Evolutionary conservation across 2,113 vertebrate species (phyloP).

Genomic region (Sisor rabdophorus): DNA sequence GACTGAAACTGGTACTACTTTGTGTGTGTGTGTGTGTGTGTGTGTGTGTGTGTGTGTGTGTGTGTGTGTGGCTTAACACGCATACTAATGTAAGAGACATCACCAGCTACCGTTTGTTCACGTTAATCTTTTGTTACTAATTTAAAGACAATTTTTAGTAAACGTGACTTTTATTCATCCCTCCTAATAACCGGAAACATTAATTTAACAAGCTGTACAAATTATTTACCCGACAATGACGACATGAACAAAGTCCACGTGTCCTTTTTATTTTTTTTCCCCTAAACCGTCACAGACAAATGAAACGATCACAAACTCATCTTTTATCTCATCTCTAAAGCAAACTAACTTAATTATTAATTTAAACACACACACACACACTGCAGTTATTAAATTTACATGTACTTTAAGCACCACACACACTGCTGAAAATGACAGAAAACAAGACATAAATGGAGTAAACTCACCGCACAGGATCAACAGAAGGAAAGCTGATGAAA

Average conservation of each 20-base stretch:
- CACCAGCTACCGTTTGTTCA: too few relatives aligned
- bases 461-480: slow-evolving; percentile 64
- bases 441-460: neutral
- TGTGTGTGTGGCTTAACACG: too few relatives aligned
- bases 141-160: too few relatives aligned
- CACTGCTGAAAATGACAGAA: too few relatives aligned
- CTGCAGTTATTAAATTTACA: neutral
- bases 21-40: too few relatives aligned
- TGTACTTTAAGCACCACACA: neutral
- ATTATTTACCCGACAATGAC: neutral
- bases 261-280: neutral
- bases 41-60: too few relatives aligned
- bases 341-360: neutral
- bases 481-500: slow-evolving; percentile 52
- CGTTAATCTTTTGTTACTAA: too few relatives aligned
- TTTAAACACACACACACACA: neutral
- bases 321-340: neutral
- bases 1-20: too few relatives aligned
- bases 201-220: neutral
- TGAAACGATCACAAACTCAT: neutral
- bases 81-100: too few relatives aligned
- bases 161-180: neutral
- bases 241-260: neutral
- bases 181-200: neutral
- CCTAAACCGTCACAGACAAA: neutral